Evolutionary conservation across 1,140 invertebrate species (phyloP).

Genomic region (Zaprionus africanus): DNA sequence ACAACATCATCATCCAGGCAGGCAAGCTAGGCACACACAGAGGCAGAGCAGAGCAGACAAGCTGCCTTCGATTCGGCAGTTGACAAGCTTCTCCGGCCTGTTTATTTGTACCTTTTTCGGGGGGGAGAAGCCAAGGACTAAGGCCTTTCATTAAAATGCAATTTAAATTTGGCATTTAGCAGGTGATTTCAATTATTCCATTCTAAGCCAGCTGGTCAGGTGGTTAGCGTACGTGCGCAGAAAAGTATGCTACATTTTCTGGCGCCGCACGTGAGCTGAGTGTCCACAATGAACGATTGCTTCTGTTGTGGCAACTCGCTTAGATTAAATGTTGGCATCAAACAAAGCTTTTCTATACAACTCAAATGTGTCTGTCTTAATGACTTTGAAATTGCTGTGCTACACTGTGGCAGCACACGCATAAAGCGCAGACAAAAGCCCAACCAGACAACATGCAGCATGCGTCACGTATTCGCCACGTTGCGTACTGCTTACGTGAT

Average conservation of each 20-base stretch:
- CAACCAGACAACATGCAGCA: constrained; percentile 16
- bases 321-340: constrained; percentile 42
- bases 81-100: constrained; percentile 35
- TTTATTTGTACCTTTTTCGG: constrained; percentile 58
- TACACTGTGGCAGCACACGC: constrained; percentile 5
- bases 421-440: constrained; percentile 1
- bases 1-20: constrained; percentile 9
- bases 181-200: constrained; percentile 66
- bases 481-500: constrained; percentile 66
- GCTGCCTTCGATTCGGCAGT: constrained; percentile 30
- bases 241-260: constrained; percentile 47
- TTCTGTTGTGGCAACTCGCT: constrained; percentile 46
- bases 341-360: constrained; percentile 47
- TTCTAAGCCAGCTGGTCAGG: constrained; percentile 29
- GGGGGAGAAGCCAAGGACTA: not conserved
- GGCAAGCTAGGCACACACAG: not conserved
- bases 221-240: constrained; percentile 40
- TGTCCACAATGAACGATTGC: constrained; percentile 55
- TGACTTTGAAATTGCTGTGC: constrained; percentile 67
- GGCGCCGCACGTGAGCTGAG: constrained; percentile 3
- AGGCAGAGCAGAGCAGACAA: not conserved
- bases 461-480: constrained; percentile 55
- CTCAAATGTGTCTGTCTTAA: constrained; percentile 57
- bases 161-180: constrained; percentile 57
- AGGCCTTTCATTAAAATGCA: constrained; percentile 67